Evolutionary conservation across 1,140 invertebrate species (phyloP).

Genomic region (Orius insidiosus): DNA sequence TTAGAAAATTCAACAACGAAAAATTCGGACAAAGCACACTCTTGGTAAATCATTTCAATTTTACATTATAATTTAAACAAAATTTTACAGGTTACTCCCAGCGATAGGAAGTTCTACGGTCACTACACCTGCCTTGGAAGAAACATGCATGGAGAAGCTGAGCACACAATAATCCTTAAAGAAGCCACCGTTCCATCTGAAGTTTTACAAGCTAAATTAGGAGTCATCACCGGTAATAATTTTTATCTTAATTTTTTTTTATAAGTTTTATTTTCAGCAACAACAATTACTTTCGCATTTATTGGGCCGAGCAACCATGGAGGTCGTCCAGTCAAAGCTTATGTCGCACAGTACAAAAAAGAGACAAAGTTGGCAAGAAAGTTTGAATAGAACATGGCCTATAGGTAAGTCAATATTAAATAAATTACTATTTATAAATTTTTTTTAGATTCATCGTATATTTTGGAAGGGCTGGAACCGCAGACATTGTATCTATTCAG

Average conservation of each 20-base stretch:
- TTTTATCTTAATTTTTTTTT: background rate
- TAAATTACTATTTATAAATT: background rate
- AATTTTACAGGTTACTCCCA: slow-evolving; percentile 34
- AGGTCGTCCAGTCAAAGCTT: slow-evolving; percentile 53
- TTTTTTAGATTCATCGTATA: slow-evolving; percentile 39
- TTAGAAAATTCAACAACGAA: slow-evolving; percentile 34
- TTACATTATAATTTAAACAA: background rate
- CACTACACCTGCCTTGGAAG: slow-evolving; percentile 65
- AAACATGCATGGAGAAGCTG: slow-evolving; percentile 51
- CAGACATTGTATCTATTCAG: slow-evolving; percentile 66
- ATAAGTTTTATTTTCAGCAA: slow-evolving; percentile 34
- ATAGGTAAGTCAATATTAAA: slow-evolving; percentile 30
- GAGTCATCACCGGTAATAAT: slow-evolving; percentile 36
- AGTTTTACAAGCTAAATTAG: slow-evolving; percentile 37
- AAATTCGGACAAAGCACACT: slow-evolving; percentile 51
- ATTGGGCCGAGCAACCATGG: slow-evolving; percentile 48
- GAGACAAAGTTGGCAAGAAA: slow-evolving; percentile 40
- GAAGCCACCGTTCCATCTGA: slow-evolving; percentile 43
- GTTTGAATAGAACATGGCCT: slow-evolving; percentile 56
- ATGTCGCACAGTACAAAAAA: slow-evolving; percentile 58
- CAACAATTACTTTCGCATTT: slow-evolving; percentile 63
- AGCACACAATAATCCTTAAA: slow-evolving; percentile 47
- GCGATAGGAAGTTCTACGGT: slow-evolving; percentile 45
- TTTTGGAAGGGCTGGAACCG: slow-evolving; percentile 61
- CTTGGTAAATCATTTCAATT: slow-evolving; percentile 24